Evolutionary conservation across 2,888 invertebrate genomes (phyloP).

Genomic region (Synergus gifuensis): DNA sequence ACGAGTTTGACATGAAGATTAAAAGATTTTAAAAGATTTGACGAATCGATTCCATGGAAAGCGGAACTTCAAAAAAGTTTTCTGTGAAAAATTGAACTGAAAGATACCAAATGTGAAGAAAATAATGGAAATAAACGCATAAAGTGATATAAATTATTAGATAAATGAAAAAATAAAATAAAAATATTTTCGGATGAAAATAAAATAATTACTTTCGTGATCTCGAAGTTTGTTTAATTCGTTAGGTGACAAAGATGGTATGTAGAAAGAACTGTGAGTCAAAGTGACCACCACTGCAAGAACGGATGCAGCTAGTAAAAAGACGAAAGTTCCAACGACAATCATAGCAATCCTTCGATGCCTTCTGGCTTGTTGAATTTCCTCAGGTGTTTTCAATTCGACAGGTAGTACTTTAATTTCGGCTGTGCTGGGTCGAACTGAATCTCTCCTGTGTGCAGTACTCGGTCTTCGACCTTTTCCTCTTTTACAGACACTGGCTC

Average conservation of each 20-base stretch:
- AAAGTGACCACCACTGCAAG: slow-evolving; percentile 89
- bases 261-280: slow-evolving; percentile 84
- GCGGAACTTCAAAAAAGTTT: background rate
- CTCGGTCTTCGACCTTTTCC: slow-evolving; percentile 64
- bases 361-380: slow-evolving; percentile 83
- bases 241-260: slow-evolving; percentile 81
- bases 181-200: background rate
- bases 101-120: background rate
- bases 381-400: slow-evolving; percentile 66
- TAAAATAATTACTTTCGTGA: slow-evolving; percentile 62
- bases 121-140: background rate
- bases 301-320: slow-evolving; percentile 86
- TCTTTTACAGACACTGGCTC: slow-evolving; percentile 68
- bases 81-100: background rate
- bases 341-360: slow-evolving; percentile 85
- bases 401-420: slow-evolving; percentile 64
- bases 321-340: slow-evolving; percentile 86
- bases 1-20: background rate
- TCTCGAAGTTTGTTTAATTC: slow-evolving; percentile 70
- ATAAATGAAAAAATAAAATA: background rate
- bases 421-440: slow-evolving; percentile 78
- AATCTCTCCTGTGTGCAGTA: slow-evolving; percentile 89
- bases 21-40: slow-evolving; percentile 1
- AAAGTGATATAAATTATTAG: background rate
- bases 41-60: background rate